Evolutionary conservation across 2,888 invertebrate genomes (phyloP).

Genomic region (Troides helena): DNA sequence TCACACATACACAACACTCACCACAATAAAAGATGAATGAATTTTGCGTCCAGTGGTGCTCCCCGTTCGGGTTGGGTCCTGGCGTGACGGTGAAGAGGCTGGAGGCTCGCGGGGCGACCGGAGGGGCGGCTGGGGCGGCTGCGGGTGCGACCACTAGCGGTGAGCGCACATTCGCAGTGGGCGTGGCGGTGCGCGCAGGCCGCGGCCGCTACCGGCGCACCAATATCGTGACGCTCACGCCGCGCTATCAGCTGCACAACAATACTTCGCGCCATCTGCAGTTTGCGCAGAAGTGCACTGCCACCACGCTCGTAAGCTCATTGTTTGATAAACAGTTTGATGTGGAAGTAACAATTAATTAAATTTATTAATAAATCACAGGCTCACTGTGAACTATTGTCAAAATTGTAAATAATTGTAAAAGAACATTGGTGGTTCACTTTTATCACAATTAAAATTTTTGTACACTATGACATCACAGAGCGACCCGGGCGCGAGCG

Average conservation of each 20-base stretch:
- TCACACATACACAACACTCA: too few relatives aligned
- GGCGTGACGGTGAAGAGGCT: conserved; percentile 85
- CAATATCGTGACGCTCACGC: conserved; percentile 94
- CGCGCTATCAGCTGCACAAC: conserved; percentile 96
- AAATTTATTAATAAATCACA: too few relatives aligned
- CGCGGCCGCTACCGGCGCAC: conserved; percentile 94
- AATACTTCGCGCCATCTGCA: conserved; percentile 88
- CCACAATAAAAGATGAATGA: too few relatives aligned
- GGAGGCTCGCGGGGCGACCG: conserved; percentile 64
- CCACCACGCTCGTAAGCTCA: conserved; percentile 83
- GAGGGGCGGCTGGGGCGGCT: conserved; percentile 65
- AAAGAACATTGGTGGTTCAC: too few relatives aligned
- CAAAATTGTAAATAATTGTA: too few relatives aligned
- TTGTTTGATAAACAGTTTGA: neutral
- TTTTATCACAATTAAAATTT: too few relatives aligned
- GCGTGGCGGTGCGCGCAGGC: conserved; percentile 93
- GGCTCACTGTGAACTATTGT: too few relatives aligned
- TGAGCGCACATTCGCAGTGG: conserved; percentile 89
- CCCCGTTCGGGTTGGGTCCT: conserved; percentile 90
- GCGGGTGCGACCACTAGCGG: conserved; percentile 13
- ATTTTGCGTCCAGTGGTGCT: conserved; percentile 84
- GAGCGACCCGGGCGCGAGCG: conserved; percentile 84
- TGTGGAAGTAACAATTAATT: too few relatives aligned
- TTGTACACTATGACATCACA: conserved; percentile 42
- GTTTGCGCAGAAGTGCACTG: conserved; percentile 93